Evolutionary conservation across 2,113 vertebrate genomes (phyloP).

Genomic region (Chlamydotis undulata): DNA sequence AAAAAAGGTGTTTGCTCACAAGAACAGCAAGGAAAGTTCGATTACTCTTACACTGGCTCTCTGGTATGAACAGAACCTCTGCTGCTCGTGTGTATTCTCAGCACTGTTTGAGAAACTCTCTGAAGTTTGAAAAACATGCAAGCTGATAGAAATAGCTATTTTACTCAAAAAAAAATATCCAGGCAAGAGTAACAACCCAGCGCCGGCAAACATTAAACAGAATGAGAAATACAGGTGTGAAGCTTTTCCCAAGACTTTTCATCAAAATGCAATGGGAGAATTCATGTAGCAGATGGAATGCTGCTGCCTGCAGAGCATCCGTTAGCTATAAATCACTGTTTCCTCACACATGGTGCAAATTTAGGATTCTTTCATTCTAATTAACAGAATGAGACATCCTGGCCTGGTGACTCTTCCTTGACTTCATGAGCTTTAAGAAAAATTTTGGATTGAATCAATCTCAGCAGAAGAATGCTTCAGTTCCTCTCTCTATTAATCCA

Average conservation of each 20-base stretch:
- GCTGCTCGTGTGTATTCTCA: neutral
- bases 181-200: neutral
- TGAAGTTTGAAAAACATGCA: neutral
- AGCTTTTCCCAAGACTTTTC: neutral
- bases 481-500: neutral
- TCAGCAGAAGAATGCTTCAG: neutral
- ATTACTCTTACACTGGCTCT: neutral
- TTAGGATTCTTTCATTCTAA: neutral
- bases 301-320: slow-evolving; percentile 49
- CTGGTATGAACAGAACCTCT: neutral
- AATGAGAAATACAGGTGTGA: slow-evolving; percentile 14
- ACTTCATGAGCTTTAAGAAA: neutral
- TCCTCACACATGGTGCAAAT: neutral
- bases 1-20: neutral
- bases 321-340: neutral
- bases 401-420: neutral
- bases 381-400: neutral
- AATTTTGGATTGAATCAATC: neutral
- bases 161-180: neutral
- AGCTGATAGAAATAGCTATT: neutral
- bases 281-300: neutral
- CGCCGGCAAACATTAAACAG: neutral
- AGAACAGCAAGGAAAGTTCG: neutral
- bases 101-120: neutral
- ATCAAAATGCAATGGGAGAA: neutral